Base-by-base conservation (phyloP, 2,113 vertebrate species). In the Chionis minor region DNA sequence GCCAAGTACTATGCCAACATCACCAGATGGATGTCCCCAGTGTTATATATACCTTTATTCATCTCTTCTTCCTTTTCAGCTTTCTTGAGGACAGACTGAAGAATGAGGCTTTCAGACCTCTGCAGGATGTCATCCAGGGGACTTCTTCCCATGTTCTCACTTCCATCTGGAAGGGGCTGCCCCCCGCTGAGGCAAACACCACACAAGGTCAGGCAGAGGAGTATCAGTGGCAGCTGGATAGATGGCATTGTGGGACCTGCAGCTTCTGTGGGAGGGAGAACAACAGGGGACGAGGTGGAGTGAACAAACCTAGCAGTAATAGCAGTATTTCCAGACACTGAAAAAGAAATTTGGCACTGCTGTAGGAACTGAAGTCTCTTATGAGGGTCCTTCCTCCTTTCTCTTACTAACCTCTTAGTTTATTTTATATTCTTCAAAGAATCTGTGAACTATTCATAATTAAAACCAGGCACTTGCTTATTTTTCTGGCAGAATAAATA, bases 21-120 rank as follows among this genome's bases (percentile, higher is more conserved):
- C 28, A n/a, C 19, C 35, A 85, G 44, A 35, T 24, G 28, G 24
- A 14, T 44, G 22, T 52, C 20, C 19, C 18, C 55, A 85, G n/a
- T 47, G 24, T 72, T 58, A 81, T 40, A 92, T 94, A 59, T 98
- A 99, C 99, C 99, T 96, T 97, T 96, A 91, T 96, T 95, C 30
- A 85, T 96, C 52, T 98, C 97, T 40, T 98, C 97, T 51, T 92
- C 92, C 62, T 98, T 98, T 90, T 98, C 98, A 62, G 98, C 95
- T 77, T 98, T 98, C 78, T 97, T 97, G 59, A 99, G 97, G 42
- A 98, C 94, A 75, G 98, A 98, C 21, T 97, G 97, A 49, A 99
- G 79, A 79, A 99, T 87, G 30, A 98, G 94, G 49, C 86, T 98
- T 84, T 99, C 97, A 14, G 98, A 97, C 97, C 96, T 97, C 97